Conservation (phyloP, 2,888 invertebrate genomes). For the Hemistola chrysoprasaria region DNA sequence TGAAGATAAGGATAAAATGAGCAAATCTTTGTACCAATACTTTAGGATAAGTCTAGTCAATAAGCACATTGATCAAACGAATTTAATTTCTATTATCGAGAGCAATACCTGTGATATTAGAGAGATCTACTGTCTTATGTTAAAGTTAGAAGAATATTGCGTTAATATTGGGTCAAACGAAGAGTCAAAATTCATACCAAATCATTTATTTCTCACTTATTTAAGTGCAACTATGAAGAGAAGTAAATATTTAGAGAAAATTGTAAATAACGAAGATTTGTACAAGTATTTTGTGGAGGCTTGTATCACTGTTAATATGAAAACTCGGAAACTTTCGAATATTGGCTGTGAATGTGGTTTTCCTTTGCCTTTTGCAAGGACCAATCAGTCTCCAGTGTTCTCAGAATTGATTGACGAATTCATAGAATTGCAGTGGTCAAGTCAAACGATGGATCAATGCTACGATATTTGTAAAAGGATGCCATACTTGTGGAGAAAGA, state of each 20-base stretch:
- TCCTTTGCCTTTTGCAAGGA: conserved; percentile 77
- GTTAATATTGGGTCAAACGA: conserved; percentile 58
- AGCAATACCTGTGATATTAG: conserved; percentile 73
- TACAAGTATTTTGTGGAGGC: conserved; percentile 81
- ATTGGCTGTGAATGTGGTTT: conserved; percentile 83
- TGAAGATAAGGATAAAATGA: conserved; percentile 54
- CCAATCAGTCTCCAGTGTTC: conserved; percentile 68
- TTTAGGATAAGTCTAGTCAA: conserved; percentile 70
- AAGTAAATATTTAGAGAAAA: conserved; percentile 48
- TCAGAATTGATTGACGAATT: conserved; percentile 81
- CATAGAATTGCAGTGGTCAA: conserved; percentile 74
- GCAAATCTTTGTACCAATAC: conserved; percentile 69
- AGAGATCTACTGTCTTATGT: conserved; percentile 62
- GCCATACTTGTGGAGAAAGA: conserved; percentile 84
- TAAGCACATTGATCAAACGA: conserved; percentile 62
- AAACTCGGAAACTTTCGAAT: conserved; percentile 60
- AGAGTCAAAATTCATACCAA: conserved; percentile 66
- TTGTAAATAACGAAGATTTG: conserved; percentile 63
- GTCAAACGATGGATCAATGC: conserved; percentile 65
- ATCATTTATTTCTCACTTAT: conserved; percentile 69
- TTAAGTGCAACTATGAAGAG: conserved; percentile 51
- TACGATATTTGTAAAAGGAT: conserved; percentile 80
- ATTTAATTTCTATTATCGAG: conserved; percentile 70
- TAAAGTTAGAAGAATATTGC: conserved; percentile 69
- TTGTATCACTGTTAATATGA: conserved; percentile 80